Base-by-base conservation (phyloP, 2,888 invertebrate genomes). In the Dioctria rufipes region DNA sequence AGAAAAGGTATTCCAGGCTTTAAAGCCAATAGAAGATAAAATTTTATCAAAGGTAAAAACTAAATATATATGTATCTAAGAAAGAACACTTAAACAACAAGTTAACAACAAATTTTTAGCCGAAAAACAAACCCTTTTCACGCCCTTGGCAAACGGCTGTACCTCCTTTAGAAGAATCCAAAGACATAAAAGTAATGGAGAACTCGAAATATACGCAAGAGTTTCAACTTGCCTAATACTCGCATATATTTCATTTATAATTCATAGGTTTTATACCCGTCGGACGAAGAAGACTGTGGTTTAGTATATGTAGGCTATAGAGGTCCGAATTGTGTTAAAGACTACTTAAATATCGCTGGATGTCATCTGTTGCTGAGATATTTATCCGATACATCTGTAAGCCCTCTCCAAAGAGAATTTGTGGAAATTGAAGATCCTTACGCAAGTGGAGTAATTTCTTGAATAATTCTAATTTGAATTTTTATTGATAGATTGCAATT, bases 271-370 rank as follows among this genome's bases (percentile, higher is more conserved):
- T 67, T 82, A 13, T 83, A 83, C 80, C 95, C 96, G 0, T 93
- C 95, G n/a, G 96, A 96, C 86, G 94, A 95, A 82, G 95, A 95
- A 86, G 94, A 93, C 83, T 93, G 94, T 88, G 96, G 96, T 8
- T 90, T 95, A 87, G 94, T 95, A 78, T 88, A 92, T 82, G 91
- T 94, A 81, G 95, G 93, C 0, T 97, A 95, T 95, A 91, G 96
- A 82, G 96, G 96, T 3, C 95, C 97, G 0, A 65, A 87, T 37
- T 86, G 91, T 37, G 91, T 92, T 0, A 87, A 87, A 0, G 91
- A 93, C 78, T 87, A 92, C 82, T 91, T 91, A 84, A 91, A 91
- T 78, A 87, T 94, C 82, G 91, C 92, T 3, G 94, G 92, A 5
- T 92, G 93, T 83, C 91, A 92, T 49, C 89, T 96, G 11, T 87